phyloP scores from a whole-genome alignment of 2,113 vertebrate genomes.

The Odobenus rosmarus region DNA sequence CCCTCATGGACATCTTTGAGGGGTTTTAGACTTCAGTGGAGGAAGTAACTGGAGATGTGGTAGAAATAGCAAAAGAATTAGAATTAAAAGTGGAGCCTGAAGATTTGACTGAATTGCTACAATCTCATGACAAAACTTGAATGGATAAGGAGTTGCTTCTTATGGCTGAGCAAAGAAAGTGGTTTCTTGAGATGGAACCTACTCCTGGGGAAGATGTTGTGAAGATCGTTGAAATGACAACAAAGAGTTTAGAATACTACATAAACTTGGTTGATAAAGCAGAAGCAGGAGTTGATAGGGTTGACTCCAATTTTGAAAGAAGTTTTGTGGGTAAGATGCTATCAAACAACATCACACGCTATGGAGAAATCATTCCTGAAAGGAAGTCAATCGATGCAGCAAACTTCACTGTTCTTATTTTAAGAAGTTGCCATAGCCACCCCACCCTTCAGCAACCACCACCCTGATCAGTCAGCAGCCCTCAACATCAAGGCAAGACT shows the following conservation, averaged over 20 bases:
- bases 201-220: not conserved
- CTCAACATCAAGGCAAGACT: not conserved
- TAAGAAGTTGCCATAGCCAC: not conserved
- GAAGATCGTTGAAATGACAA: not conserved
- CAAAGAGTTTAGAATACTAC: not conserved
- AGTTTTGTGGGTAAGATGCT: not conserved
- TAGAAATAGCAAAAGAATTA: not conserved
- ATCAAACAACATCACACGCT: not conserved
- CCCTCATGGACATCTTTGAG: not conserved
- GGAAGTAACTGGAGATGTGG: not conserved
- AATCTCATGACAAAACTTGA: not conserved
- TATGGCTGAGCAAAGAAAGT: not conserved
- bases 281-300: not conserved
- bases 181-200: not conserved
- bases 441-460: not conserved
- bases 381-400: not conserved
- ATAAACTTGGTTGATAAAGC: not conserved
- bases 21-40: not conserved
- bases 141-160: not conserved
- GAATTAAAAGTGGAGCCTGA: not conserved
- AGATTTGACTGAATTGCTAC: not conserved
- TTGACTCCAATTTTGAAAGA: not conserved
- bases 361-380: not conserved
- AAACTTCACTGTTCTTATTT: not conserved
- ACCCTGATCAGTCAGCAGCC: not conserved